phyloP scores from a whole-genome alignment of 2,113 vertebrate species.

The Agelaius phoeniceus region DNA sequence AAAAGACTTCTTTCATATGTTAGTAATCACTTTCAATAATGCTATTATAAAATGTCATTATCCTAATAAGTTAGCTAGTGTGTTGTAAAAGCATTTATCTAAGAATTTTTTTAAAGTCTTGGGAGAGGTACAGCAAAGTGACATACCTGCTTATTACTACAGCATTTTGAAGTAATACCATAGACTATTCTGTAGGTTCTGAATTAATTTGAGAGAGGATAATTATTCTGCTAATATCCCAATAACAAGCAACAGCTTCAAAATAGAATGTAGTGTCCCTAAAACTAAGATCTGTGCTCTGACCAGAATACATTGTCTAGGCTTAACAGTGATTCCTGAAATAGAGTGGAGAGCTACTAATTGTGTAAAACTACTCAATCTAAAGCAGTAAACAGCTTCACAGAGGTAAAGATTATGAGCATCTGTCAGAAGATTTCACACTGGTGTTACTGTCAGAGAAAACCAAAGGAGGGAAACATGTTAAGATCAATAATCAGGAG shows the following conservation, averaged over 20 bases:
- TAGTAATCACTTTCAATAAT: neutral
- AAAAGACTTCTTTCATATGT: neutral
- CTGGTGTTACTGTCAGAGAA: neutral
- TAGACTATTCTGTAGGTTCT: neutral
- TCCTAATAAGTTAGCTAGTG: neutral
- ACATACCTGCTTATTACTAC: neutral
- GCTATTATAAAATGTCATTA: neutral
- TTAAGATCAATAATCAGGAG: neutral
- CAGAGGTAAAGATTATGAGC: neutral
- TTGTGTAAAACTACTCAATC: neutral
- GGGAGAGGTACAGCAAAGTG: neutral
- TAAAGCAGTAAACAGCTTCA: neutral
- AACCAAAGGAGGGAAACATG: neutral
- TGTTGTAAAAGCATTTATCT: neutral
- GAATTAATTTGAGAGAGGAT: neutral
- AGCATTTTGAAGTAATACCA: neutral
- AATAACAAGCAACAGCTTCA: neutral
- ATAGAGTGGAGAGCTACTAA: neutral
- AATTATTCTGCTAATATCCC: neutral
- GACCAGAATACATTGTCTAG: neutral
- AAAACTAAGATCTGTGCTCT: neutral
- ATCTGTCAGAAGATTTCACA: neutral
- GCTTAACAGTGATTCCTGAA: neutral
- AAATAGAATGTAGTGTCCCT: neutral
- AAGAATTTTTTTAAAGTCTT: neutral